Evolutionary conservation across 2,113 vertebrate species (phyloP).

Genomic region (Oncorhynchus clarkii): DNA sequence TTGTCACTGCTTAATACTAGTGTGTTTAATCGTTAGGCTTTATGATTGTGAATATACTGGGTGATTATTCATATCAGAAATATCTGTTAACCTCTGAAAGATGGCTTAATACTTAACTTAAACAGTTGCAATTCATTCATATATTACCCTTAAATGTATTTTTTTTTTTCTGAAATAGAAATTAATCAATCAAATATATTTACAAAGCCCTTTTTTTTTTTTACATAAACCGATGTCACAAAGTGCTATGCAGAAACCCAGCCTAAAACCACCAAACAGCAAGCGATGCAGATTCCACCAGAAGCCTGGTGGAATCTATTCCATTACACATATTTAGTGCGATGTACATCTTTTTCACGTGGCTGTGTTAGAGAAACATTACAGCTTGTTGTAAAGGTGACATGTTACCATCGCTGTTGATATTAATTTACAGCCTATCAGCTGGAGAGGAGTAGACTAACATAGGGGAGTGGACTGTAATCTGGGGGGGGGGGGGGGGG

Average conservation of each 20-base stretch:
- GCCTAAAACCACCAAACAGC: no score
- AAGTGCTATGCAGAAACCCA: no score
- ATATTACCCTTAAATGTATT: background rate
- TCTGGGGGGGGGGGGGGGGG: no score
- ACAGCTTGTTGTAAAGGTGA: constrained; percentile 56
- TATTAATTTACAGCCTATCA: constrained; percentile 60
- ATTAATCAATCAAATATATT: background rate
- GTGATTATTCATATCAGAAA: constrained; percentile 45
- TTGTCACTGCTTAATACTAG: constrained; percentile 51
- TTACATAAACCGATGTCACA: no score
- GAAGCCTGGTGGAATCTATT: constrained; percentile 15
- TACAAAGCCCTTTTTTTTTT: no score
- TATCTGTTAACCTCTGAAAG: constrained; percentile 38
- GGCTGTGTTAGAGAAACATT: constrained; percentile 19
- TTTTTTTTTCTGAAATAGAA: constrained; percentile 2
- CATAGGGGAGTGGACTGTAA: no score
- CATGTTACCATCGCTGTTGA: constrained; percentile 48
- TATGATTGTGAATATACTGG: constrained; percentile 49
- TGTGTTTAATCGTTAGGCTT: constrained; percentile 42
- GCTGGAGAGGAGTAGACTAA: constrained; percentile 28
- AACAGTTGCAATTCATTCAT: constrained; percentile 9
- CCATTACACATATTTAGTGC: constrained; percentile 4
- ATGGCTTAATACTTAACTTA: background rate
- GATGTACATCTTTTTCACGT: constrained; percentile 35
- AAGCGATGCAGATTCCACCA: no score